Base-by-base conservation (phyloP, 2,797 vertebrate genomes). In the Hipposideros larvatus region DNA sequence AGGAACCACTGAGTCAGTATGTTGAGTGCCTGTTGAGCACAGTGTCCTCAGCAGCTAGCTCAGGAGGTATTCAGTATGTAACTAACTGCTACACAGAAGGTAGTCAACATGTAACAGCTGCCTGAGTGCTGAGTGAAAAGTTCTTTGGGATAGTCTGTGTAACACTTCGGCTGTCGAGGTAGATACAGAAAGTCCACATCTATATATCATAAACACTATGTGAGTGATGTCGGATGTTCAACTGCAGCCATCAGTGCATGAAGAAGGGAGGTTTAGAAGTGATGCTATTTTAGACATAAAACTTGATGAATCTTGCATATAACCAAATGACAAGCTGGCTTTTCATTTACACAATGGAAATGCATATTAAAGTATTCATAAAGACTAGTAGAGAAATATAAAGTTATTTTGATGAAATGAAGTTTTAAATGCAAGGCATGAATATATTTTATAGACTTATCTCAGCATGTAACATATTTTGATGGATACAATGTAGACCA, bases 321-420 rank as follows among this genome's bases (percentile, higher is more conserved):
- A 87, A 91, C 28, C 48, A 94, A 95, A 95, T 91, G 88, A 80
- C 82, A 96, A 93, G 41, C 43, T 73, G 68, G 41, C 71, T 96
- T 96, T 96, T 96, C 92, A 94, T 93, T 96, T 96, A 71, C 19
- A 87, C 90, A 96, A 78, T 95, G 41, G 53, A 95, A 89, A 84
- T 90, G 83, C 75, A 70, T 96, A 87, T 97, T 96, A 95, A 96
- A 80, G n/a, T 92, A 87, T 87, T 95, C 96, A 96, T 91, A 89
- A 94, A 94, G 61, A 80, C 79, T 79, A 34, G 66, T 10, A 16
- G 86, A 87, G 94, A 97, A 95, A 96, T 87, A 89, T 7, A 84
- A 96, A 96, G 94, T 80, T 91, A 94, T 95, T 94, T 61, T 87
- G 83, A 92, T 94, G 88, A 48, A 86, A 46, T 95, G 63, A 96